Percentiles rank a stretch among this genome's conserved stretches.
phyloP scores from a whole-genome alignment of 2,113 vertebrate genomes.

The Phyllostomus discolor region DNA sequence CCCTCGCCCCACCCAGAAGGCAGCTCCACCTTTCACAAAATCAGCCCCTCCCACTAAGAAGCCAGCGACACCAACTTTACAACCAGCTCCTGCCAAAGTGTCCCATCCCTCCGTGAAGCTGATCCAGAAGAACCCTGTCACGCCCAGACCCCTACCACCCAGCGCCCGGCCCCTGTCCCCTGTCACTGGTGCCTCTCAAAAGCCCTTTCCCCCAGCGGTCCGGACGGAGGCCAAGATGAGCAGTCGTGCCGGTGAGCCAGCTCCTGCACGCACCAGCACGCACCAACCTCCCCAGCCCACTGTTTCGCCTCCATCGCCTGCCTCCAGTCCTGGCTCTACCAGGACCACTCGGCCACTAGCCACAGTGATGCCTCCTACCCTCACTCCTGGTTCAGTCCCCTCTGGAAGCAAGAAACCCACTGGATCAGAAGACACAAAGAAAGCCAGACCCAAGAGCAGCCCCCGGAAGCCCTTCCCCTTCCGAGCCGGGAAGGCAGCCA shows the following conservation, averaged over 20 bases:
- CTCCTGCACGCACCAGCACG: neutral
- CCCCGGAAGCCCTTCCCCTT: neutral
- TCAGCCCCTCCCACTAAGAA: neutral
- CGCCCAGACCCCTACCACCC: neutral
- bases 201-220: neutral
- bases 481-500: conserved; percentile 42
- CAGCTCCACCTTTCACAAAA: neutral
- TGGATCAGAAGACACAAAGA: conserved; percentile 32
- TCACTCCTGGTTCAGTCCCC: neutral
- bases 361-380: neutral
- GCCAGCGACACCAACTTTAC: neutral
- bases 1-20: neutral
- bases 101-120: neutral
- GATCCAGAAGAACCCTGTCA: accelerated
- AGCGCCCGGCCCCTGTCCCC: conserved; percentile 41
- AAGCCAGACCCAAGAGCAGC: conserved; percentile 11
- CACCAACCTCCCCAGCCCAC: neutral
- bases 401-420: conserved; percentile 37
- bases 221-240: neutral
- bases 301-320: neutral
- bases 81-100: neutral
- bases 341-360: neutral
- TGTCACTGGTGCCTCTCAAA: neutral
- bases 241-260: neutral
- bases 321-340: neutral